Percentiles rank a stretch among this genome's conserved stretches.
Conservation (phyloP, 2,113 vertebrate genomes). For the Rhabdornis inornatus region DNA sequence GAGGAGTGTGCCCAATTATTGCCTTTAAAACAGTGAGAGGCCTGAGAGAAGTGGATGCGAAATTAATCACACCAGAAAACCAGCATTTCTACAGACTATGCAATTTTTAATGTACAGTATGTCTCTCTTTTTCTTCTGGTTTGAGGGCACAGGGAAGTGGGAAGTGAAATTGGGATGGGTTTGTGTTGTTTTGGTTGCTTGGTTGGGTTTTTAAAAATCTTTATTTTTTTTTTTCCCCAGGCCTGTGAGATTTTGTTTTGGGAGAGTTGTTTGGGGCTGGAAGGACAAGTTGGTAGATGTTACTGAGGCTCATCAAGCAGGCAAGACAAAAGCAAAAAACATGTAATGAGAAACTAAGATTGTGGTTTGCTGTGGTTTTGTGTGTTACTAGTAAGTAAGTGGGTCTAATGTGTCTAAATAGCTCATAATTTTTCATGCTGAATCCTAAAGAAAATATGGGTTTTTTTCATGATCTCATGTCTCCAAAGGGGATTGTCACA, state of each 20-base stretch:
- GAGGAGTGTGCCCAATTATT: not conserved
- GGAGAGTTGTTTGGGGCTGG: not conserved
- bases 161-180: not conserved
- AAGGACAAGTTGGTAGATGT: not conserved
- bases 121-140: not conserved
- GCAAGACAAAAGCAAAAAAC: not conserved
- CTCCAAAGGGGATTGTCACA: not conserved
- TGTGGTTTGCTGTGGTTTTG: not conserved
- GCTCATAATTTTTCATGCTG: not conserved
- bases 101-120: not conserved
- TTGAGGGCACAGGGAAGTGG: not conserved
- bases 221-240: accelerated
- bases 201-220: not conserved
- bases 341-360: not conserved
- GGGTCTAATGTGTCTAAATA: not conserved
- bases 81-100: not conserved
- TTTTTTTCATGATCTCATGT: accelerated
- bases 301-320: not conserved
- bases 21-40: not conserved
- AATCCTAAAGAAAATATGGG: not conserved
- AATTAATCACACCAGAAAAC: not conserved
- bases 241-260: not conserved
- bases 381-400: not conserved
- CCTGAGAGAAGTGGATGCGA: accelerated
- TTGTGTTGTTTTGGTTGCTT: not conserved